These are phyloP conservation scores for Ondatra zibethicus DNA, from an alignment of 2,113 vertebrate species.

Conservation along the genomic window DNA sequence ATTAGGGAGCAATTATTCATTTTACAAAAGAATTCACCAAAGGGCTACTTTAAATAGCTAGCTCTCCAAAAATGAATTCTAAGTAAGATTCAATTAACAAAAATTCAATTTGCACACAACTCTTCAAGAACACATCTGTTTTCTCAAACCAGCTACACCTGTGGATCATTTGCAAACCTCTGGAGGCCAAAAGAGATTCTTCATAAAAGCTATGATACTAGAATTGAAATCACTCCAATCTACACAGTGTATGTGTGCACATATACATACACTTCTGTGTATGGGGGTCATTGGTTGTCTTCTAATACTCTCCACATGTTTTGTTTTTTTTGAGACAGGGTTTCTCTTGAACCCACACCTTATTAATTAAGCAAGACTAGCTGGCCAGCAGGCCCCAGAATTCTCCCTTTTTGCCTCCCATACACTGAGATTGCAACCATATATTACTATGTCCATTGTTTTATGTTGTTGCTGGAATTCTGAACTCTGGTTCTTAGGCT, in stretches of 20 bases:
- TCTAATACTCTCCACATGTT: neutral
- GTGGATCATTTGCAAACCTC: conserved; percentile 72
- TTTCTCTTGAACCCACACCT: neutral
- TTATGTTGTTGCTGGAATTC: neutral
- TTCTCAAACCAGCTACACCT: conserved; percentile 67
- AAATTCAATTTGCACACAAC: conserved; percentile 72
- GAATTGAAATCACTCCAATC: conserved; percentile 30
- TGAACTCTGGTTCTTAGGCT: neutral
- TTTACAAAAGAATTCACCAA: conserved; percentile 75
- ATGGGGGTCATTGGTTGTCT: neutral
- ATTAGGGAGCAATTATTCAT: conserved; percentile 63
- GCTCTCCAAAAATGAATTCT: conserved; percentile 69
- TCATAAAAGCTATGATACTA: conserved; percentile 43
- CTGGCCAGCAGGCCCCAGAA: neutral
- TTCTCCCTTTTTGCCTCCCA: neutral
- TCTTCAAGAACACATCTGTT: conserved; percentile 75
- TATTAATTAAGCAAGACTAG: neutral
- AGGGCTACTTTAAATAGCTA: conserved; percentile 67
- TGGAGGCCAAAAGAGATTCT: conserved; percentile 49
- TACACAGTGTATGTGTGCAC: neutral
- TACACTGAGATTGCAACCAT: neutral
- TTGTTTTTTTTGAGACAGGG: neutral
- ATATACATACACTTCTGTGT: neutral
- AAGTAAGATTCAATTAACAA: conserved; percentile 75
- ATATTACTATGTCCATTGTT: neutral